Percentiles rank a stretch among this genome's conserved stretches.
Conservation (phyloP, 1,140 invertebrate species). For the Nymphalis io region DNA sequence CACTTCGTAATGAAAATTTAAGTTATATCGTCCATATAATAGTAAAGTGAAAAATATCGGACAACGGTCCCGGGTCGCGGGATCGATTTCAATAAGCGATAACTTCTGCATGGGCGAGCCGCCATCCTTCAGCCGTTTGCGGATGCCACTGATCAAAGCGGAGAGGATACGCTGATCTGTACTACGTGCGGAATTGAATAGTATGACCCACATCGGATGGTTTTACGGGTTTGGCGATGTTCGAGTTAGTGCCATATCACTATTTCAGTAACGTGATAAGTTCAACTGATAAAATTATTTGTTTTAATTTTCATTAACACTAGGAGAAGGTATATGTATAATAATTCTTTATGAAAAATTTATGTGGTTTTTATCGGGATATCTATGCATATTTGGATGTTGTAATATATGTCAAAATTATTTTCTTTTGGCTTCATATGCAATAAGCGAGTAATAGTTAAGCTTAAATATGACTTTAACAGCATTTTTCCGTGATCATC, state of each 20-base stretch:
- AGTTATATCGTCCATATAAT: slow-evolving; percentile 29
- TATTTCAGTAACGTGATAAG: not conserved
- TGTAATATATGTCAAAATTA: too few relatives aligned
- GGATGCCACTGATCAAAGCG: slow-evolving; percentile 58
- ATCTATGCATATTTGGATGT: too few relatives aligned
- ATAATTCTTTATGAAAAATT: too few relatives aligned
- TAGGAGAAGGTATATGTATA: too few relatives aligned
- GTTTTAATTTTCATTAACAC: not conserved
- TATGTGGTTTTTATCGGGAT: too few relatives aligned
- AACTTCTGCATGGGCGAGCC: slow-evolving; percentile 65
- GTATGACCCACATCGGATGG: not conserved
- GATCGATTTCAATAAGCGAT: slow-evolving; percentile 73
- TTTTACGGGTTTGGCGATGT: slow-evolving; percentile 3
- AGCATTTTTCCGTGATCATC: too few relatives aligned
- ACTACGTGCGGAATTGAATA: slow-evolving; percentile 41
- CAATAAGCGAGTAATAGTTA: too few relatives aligned
- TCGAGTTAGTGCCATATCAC: not conserved
- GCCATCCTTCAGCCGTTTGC: slow-evolving; percentile 54
- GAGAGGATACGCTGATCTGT: slow-evolving; percentile 14
- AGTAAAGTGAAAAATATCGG: slow-evolving; percentile 50
- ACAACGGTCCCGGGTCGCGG: slow-evolving; percentile 42
- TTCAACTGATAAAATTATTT: not conserved
- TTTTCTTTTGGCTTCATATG: too few relatives aligned
- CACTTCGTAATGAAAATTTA: slow-evolving; percentile 22
- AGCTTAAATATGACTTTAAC: too few relatives aligned